Percentiles rank a stretch among this genome's conserved stretches.
These are phyloP conservation scores for Conger conger DNA, from an alignment of 2,113 vertebrate species.

Conservation along the genomic window DNA sequence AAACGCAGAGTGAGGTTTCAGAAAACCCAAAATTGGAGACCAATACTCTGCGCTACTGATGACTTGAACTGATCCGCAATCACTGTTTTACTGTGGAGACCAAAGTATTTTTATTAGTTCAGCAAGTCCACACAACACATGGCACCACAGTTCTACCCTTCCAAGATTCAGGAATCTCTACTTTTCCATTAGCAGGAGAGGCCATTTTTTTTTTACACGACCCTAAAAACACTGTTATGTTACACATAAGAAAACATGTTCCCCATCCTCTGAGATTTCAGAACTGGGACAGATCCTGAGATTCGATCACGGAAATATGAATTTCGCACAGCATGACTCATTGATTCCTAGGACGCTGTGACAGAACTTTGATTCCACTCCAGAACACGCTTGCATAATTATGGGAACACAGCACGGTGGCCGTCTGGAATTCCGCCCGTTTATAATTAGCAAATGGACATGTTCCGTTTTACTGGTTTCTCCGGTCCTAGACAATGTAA, in stretches of 20 bases:
- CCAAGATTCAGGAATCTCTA: neutral
- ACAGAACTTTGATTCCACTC: slow-evolving; percentile 32
- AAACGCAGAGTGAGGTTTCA: too few relatives aligned
- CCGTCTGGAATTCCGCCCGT: slow-evolving; percentile 32
- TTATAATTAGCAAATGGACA: slow-evolving; percentile 16
- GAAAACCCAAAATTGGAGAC: too few relatives aligned
- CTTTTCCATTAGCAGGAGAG: neutral
- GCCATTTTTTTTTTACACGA: neutral
- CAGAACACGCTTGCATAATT: slow-evolving; percentile 29
- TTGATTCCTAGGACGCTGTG: slow-evolving; percentile 36
- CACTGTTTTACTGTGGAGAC: neutral
- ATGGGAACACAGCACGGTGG: slow-evolving; percentile 3
- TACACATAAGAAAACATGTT: neutral
- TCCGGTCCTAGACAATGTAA: neutral
- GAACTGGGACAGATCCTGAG: neutral
- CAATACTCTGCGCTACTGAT: neutral
- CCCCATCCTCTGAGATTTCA: neutral
- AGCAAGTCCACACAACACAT: neutral
- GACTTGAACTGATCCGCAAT: neutral
- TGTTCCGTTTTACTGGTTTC: neutral
- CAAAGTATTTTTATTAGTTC: neutral
- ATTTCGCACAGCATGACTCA: slow-evolving; percentile 38
- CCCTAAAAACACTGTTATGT: neutral
- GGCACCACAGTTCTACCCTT: neutral
- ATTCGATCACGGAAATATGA: slow-evolving; percentile 14